Evolutionary conservation across 2,888 invertebrate species (phyloP).

Genomic region (Caenorhabditis macrosperma): DNA sequence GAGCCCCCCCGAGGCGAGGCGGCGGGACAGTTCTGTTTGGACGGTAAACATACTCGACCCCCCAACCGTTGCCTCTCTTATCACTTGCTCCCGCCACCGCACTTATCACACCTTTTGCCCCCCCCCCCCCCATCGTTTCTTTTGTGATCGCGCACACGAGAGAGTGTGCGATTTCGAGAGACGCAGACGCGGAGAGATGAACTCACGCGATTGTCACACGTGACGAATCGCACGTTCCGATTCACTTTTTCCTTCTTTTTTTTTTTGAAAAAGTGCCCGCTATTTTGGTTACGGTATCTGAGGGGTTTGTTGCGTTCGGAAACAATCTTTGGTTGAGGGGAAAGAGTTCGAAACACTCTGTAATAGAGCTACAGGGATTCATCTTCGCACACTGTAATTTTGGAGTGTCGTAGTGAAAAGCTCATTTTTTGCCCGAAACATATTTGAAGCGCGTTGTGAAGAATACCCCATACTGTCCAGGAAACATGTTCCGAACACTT

Average conservation of each 20-base stretch:
- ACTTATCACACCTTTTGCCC: conserved; percentile 40
- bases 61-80: conserved; percentile 13
- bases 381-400: too few species aligned
- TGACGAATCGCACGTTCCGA: neutral
- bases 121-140: too few species aligned
- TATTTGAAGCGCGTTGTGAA: too few species aligned
- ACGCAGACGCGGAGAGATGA: neutral
- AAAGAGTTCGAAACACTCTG: too few species aligned
- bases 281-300: too few species aligned
- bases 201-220: neutral
- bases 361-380: too few species aligned
- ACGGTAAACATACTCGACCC: conserved; percentile 51
- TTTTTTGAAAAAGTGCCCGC: neutral
- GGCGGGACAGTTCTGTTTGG: conserved; percentile 24
- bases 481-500: too few species aligned
- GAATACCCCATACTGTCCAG: too few species aligned
- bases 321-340: too few species aligned
- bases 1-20: neutral
- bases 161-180: neutral
- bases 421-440: too few species aligned
- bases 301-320: neutral
- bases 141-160: conserved; percentile 18
- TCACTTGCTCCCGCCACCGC: conserved; percentile 20
- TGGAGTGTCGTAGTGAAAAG: too few species aligned
- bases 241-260: neutral